Percentiles rank a stretch among this genome's conserved stretches.
phyloP scores from a whole-genome alignment of 2,888 invertebrate genomes.

The Germaria angustata region DNA sequence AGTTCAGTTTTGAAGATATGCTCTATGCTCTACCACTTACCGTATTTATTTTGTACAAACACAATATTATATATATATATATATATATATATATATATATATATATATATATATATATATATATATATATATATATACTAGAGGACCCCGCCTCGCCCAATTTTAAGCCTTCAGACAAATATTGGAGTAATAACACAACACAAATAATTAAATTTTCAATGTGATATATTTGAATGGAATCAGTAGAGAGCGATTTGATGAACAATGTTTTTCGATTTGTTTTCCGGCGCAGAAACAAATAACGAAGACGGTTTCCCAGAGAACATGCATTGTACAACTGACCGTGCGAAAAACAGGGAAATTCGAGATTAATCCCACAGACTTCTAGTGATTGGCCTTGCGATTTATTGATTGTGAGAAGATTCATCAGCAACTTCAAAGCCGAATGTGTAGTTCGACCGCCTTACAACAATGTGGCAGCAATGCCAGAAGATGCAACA shows the following conservation, averaged over 20 bases:
- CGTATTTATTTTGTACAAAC: too few species aligned
- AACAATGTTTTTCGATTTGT: conserved; percentile 7
- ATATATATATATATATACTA: background rate
- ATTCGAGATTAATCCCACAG: background rate
- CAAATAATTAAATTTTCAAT: background rate
- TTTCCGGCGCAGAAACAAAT: conserved; percentile 1
- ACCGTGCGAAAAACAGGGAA: conserved; percentile 10
- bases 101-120: too few species aligned
- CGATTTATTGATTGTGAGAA: background rate
- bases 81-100: too few species aligned
- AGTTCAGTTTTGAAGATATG: too few species aligned
- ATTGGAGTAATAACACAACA: background rate
- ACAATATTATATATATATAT: too few species aligned
- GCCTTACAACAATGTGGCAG: conserved; percentile 68
- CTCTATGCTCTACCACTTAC: too few species aligned
- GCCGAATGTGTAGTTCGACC: conserved; percentile 66
- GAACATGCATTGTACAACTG: conserved; percentile 5
- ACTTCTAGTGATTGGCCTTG: background rate
- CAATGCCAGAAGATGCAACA: conserved; percentile 60
- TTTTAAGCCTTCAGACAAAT: background rate
- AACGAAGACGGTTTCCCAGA: conserved; percentile 13
- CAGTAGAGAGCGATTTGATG: background rate
- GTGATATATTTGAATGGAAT: conserved; percentile 8
- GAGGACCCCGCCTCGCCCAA: background rate
- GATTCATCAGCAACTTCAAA: conserved; percentile 44